These are phyloP conservation scores for Engraulis encrasicolus DNA, from an alignment of 2,113 vertebrate genomes.

Conservation along the genomic window DNA sequence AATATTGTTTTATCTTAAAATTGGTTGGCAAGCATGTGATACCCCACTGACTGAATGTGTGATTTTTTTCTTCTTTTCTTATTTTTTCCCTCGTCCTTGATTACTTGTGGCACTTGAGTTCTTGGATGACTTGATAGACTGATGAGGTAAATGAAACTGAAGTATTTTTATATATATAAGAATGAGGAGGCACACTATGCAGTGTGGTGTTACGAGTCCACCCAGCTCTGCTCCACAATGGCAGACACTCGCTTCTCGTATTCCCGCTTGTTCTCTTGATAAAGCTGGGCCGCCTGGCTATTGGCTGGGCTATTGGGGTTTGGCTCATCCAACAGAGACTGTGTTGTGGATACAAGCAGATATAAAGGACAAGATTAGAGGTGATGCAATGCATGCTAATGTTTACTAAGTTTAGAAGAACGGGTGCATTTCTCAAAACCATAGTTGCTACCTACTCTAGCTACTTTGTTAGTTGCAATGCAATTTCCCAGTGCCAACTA, in stretches of 20 bases:
- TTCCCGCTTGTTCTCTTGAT: conserved; percentile 98
- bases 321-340: conserved; percentile 97
- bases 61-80: conserved; percentile 55
- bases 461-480: no score
- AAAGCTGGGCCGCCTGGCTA: conserved; percentile 98
- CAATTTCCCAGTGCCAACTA: no score
- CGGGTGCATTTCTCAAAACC: no score
- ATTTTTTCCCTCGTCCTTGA: conserved; percentile 62
- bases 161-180: conserved; percentile 56
- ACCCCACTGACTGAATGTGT: conserved; percentile 48
- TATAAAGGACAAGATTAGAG: not conserved
- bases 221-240: conserved; percentile 99
- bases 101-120: conserved; percentile 82
- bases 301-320: conserved; percentile 98
- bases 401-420: not conserved
- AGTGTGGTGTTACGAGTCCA: conserved; percentile 85
- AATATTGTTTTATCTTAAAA: conserved; percentile 79
- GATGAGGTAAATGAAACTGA: conserved; percentile 67
- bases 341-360: conserved; percentile 11
- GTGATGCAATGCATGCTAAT: not conserved
- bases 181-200: conserved; percentile 66
- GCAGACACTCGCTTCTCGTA: conserved; percentile 99
- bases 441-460: no score
- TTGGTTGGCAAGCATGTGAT: conserved; percentile 55
- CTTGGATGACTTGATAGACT: conserved; percentile 58